Conservation (phyloP, 2,888 invertebrate genomes). For the Dioctria linearis region DNA sequence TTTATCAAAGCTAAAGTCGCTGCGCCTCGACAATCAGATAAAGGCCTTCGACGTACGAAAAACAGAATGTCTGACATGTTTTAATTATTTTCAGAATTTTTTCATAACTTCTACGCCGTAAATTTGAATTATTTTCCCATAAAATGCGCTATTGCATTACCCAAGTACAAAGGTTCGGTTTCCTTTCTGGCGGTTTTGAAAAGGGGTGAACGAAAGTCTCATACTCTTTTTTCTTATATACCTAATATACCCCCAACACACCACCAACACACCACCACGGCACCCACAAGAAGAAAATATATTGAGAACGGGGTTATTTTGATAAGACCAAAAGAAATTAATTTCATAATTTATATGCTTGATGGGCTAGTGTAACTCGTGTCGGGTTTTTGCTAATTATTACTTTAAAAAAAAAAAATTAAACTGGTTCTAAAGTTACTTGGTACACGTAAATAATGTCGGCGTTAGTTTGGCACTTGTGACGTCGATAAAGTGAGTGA, state of each 20-base stretch:
- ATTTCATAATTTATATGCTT: conserved; percentile 58
- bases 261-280: too few relatives aligned
- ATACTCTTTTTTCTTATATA: background rate
- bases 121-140: conserved; percentile 57
- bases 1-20: conserved; percentile 43
- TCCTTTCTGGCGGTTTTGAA: conserved; percentile 3
- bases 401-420: background rate
- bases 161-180: conserved; percentile 31
- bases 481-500: too few relatives aligned
- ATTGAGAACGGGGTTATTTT: conserved; percentile 7
- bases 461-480: too few relatives aligned
- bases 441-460: too few relatives aligned
- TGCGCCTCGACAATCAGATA: conserved; percentile 54
- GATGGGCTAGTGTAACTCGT: conserved; percentile 48
- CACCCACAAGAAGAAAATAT: background rate
- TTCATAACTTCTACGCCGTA: conserved; percentile 34
- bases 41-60: conserved; percentile 55
- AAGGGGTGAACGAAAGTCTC: conserved; percentile 17
- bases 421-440: too few relatives aligned
- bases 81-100: conserved; percentile 58
- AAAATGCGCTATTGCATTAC: conserved; percentile 49
- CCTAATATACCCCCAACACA: too few relatives aligned
- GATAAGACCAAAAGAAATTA: conserved; percentile 44
- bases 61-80: conserved; percentile 59
- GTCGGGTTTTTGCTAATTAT: conserved; percentile 43